Evolutionary conservation across 2,797 vertebrate species (phyloP), one percentile per base, ranked within the genome.

Genomic region (Spea hammondii): DNA sequence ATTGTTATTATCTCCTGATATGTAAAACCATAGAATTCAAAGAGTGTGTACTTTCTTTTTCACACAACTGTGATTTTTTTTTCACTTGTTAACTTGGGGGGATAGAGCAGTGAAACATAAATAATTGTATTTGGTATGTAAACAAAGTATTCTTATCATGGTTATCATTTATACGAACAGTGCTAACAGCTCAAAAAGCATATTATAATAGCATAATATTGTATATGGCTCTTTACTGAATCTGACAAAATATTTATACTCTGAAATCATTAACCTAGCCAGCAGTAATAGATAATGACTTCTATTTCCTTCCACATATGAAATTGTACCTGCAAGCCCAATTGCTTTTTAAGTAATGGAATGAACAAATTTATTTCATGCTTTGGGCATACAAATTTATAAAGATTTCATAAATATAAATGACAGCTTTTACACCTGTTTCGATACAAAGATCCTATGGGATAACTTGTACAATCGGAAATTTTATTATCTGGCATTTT

Each of bases 391-490:
- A 17, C 53, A 59, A 44, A 68, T 73, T 60, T 79, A 57, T 14
- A 45, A 77, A 71, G 70, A 73, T 79, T 79, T 73, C 49, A 73
- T 72, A 72, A 72, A 67, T 65, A 55, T 65, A 72, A 73, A 44
- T 60, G 65, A 46, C 45, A 67, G 72, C 70, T 73, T 69, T 72
- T 79, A 57, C 54, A 67, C 70, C 64, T 65, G 48, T 44, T 67
- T 57, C 64, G 50, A 46, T 68, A 64, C 45, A 73, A 59, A 51
- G 49, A 44, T 79, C 69, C 69, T 55, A 44, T 57, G 68, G 69
- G 68, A 78, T 66, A 54, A 66, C 76, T 72, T 72, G 45, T 67
- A 47, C 53, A 53, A 51, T 54, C 62, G 51, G 5, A 73, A 45
- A 67, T 79, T 74, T 69, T 51, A 64, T 62, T 73, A 11, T 74